Percentiles rank a stretch among this genome's conserved stretches.
phyloP scores from a whole-genome alignment of 1,140 invertebrate species.

The Pseudachorutes palmiensis region DNA sequence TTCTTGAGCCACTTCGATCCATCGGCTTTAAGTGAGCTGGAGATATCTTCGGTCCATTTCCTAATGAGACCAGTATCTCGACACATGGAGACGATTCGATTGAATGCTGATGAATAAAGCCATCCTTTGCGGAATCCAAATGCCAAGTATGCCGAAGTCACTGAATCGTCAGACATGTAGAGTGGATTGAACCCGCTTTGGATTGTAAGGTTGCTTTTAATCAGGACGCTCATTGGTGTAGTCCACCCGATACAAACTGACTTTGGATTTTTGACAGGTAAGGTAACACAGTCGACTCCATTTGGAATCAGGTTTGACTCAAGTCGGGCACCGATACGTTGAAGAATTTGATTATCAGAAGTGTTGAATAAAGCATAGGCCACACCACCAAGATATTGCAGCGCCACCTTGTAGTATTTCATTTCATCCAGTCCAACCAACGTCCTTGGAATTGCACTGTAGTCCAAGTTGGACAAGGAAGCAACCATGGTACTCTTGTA shows the following conservation, averaged over 20 bases:
- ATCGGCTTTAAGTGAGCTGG: background rate
- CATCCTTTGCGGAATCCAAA: background rate
- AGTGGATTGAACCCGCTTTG: background rate
- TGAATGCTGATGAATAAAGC: background rate
- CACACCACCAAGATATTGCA: background rate
- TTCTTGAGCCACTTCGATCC: background rate
- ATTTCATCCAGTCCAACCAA: background rate
- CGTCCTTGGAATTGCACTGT: background rate
- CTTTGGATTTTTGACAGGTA: background rate
- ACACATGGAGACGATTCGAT: background rate
- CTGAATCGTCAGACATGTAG: background rate
- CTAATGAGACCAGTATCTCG: background rate
- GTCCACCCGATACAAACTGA: background rate
- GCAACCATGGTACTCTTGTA: background rate
- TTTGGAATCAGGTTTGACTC: background rate
- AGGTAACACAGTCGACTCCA: background rate
- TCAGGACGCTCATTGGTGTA: background rate
- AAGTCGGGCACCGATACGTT: background rate
- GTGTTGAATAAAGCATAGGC: background rate
- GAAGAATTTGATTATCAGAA: background rate
- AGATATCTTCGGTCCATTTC: background rate
- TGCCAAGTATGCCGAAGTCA: background rate
- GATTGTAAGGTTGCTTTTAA: background rate
- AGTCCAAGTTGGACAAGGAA: background rate
- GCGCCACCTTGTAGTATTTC: background rate